Conservation (phyloP, 2,888 invertebrate species). For the Brachyptera putata region DNA sequence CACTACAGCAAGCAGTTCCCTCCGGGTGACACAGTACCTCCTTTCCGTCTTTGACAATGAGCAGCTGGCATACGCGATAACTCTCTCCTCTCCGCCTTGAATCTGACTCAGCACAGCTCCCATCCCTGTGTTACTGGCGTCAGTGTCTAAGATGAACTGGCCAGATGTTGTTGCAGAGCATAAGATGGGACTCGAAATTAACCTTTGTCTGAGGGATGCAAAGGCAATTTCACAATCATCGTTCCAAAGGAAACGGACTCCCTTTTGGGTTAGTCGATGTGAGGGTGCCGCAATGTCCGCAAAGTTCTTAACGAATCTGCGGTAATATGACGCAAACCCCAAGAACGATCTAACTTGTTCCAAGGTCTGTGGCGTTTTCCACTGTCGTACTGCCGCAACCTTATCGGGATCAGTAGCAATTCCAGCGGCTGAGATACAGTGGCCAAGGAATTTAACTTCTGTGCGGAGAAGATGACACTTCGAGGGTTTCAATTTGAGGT, state of each 20-base stretch:
- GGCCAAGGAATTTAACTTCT: slow-evolving; percentile 3
- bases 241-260: neutral
- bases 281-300: neutral
- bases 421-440: neutral
- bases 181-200: neutral
- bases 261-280: neutral
- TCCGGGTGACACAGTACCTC: too few relatives aligned
- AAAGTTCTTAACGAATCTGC: neutral
- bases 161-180: neutral
- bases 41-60: too few relatives aligned
- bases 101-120: slow-evolving; percentile 28
- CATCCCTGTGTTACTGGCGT: slow-evolving; percentile 27
- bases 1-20: too few relatives aligned
- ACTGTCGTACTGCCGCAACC: neutral
- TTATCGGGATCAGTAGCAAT: neutral
- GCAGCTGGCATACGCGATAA: too few relatives aligned
- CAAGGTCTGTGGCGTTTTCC: neutral
- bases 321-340: neutral
- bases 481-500: neutral
- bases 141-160: neutral
- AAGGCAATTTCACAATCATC: neutral
- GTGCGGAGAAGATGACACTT: neutral
- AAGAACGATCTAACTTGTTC: neutral
- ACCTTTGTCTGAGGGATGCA: neutral
- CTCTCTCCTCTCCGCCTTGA: too few relatives aligned